These are phyloP conservation scores for Simalia tracyae DNA, from an alignment of 2,797 vertebrate species.

Conservation along the genomic window DNA sequence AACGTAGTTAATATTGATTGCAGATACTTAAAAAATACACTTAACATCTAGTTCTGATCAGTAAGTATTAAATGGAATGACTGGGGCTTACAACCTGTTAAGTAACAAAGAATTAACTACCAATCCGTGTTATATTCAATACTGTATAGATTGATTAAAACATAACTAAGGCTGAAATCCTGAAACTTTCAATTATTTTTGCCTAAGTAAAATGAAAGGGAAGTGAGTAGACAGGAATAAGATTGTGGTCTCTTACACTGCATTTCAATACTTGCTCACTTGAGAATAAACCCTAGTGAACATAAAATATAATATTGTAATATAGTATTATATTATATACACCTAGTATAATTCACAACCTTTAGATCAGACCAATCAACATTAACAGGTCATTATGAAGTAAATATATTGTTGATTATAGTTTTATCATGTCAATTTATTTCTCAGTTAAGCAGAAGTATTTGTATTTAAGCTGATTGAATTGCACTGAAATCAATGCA, in stretches of 20 bases:
- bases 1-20: slow-evolving; percentile 34
- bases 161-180: not conserved
- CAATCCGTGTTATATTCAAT: not conserved
- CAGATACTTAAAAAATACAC: not conserved
- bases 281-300: not conserved
- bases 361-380: not conserved
- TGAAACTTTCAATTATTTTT: not conserved
- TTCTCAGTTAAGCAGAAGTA: slow-evolving; percentile 13
- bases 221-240: not conserved
- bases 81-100: not conserved
- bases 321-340: not conserved
- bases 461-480: slow-evolving; percentile 18
- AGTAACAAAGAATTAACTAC: not conserved
- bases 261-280: not conserved
- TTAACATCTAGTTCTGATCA: not conserved
- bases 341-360: not conserved
- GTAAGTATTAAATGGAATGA: not conserved
- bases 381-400: not conserved
- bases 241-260: not conserved
- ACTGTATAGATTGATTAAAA: not conserved
- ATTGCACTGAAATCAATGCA: slow-evolving; percentile 13
- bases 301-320: not conserved
- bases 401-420: not conserved
- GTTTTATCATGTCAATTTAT: not conserved
- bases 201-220: not conserved